Base-by-base conservation (phyloP, 2,888 invertebrate species). In the Erannis defoliaria region DNA sequence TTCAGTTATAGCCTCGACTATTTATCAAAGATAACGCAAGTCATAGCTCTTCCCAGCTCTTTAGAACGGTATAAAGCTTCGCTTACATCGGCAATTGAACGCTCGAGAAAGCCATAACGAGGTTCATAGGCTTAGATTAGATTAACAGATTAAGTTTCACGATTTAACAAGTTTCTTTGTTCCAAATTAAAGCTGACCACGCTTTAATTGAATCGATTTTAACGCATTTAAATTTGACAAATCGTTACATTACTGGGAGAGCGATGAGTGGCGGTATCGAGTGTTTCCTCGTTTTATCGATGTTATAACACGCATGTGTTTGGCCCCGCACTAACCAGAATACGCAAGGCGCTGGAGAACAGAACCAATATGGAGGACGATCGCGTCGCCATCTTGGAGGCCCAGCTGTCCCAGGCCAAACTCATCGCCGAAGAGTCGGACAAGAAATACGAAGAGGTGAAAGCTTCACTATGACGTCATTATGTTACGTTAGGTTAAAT, bases 391-490 rank as follows among this genome's bases (percentile, higher is more conserved):
- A 96, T 97, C 86, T 95, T 99, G 95, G 99, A 99, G 94, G 97
- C 97, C 81, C 99, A 99, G 94, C 96, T 99, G 89, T 95, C 99
- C 79, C 99, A 99, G 94, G 99, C 99, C 89, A 99, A 99, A 95
- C 96, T 98, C 94, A 99, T 99, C 94, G 99, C 99, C 76, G 99
- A 99, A 94, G 99, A 99, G 94, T 98, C 99, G 78, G 99, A 99
- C 95, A 98, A 99, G 94, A 99, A 99, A 97, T 99, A 99, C 93
- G 99, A 99, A 96, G 99, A 99, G 99, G 99, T 99, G 93, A 94
- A 89, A 77, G 82, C 64, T 81, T 80, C 71, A 66, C 74, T 72
- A 76, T 75, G 70, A 71, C 76, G 72, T 74, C 75, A 67, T 66
- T 46, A 33, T 46, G 31, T 29, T 59, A 38, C n/a, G n/a, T 38